phyloP scores from a whole-genome alignment of 2,113 vertebrate species.

The Chamaetylas fuelleborni region DNA sequence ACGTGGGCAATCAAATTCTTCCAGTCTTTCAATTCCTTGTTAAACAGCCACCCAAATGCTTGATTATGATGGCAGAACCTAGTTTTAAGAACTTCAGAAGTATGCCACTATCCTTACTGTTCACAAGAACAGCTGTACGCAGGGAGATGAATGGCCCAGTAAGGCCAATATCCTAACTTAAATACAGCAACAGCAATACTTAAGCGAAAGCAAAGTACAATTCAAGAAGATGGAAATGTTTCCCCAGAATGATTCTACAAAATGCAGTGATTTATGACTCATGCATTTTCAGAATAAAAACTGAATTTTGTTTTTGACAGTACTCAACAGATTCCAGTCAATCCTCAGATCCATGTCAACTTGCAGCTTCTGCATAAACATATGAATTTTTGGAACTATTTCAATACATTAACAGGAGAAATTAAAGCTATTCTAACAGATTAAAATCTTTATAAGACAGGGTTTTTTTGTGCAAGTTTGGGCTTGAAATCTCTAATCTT shows the following conservation, averaged over 20 bases:
- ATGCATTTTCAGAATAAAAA: not conserved
- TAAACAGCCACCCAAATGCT: not conserved
- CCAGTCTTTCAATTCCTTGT: not conserved
- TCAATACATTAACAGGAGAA: not conserved
- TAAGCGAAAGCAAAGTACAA: not conserved
- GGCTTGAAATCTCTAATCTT: not conserved
- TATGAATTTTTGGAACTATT: not conserved
- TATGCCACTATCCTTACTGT: not conserved
- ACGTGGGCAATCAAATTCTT: not conserved
- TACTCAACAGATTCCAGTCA: not conserved
- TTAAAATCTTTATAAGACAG: not conserved
- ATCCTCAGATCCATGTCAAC: not conserved
- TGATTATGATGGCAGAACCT: not conserved
- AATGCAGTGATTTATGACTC: not conserved
- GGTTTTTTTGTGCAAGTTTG: not conserved
- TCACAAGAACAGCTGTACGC: not conserved
- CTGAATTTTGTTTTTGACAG: not conserved
- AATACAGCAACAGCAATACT: not conserved
- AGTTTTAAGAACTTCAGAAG: not conserved
- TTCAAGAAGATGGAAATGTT: not conserved
- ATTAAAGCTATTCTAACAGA: not conserved
- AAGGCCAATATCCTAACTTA: not conserved
- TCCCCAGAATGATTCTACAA: not conserved
- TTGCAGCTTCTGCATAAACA: not conserved
- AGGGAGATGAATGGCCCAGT: not conserved